These are phyloP conservation scores for Diabrotica balteata DNA, from an alignment of 2,888 invertebrate genomes.

Conservation along the genomic window DNA sequence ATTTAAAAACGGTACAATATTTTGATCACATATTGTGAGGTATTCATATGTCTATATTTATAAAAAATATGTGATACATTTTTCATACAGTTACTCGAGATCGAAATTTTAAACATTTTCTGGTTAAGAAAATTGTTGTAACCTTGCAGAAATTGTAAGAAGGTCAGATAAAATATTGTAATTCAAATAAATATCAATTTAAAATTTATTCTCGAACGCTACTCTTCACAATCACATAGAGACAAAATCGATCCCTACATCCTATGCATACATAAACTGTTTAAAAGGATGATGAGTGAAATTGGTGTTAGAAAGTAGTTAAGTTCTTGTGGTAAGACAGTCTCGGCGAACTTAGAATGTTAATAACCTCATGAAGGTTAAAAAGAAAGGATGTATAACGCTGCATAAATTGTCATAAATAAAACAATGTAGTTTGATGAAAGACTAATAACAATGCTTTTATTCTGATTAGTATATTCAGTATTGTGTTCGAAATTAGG, in stretches of 20 bases:
- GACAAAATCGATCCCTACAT: not conserved
- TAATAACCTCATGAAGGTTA: slow-evolving; percentile 34
- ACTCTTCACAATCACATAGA: no score
- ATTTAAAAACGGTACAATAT: no score
- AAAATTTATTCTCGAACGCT: no score
- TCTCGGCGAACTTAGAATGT: slow-evolving; percentile 26
- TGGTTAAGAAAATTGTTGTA: no score
- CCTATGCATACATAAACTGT: not conserved
- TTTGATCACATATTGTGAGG: no score
- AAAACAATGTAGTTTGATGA: not conserved
- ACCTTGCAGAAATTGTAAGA: no score
- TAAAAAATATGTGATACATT: no score
- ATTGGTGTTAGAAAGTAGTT: slow-evolving; percentile 30
- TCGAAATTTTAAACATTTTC: no score
- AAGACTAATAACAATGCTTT: not conserved
- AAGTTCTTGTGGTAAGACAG: slow-evolving; percentile 13
- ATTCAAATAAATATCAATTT: no score
- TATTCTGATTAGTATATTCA: not conserved
- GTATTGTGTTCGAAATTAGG: not conserved
- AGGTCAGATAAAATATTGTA: no score
- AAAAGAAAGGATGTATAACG: slow-evolving; percentile 25
- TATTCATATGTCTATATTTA: no score
- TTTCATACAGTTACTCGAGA: no score
- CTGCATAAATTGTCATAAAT: slow-evolving; percentile 5
- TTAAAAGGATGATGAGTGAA: slow-evolving; percentile 20